Base-by-base conservation (phyloP, 2,888 invertebrate species). In the Camptogramma bilineatum region DNA sequence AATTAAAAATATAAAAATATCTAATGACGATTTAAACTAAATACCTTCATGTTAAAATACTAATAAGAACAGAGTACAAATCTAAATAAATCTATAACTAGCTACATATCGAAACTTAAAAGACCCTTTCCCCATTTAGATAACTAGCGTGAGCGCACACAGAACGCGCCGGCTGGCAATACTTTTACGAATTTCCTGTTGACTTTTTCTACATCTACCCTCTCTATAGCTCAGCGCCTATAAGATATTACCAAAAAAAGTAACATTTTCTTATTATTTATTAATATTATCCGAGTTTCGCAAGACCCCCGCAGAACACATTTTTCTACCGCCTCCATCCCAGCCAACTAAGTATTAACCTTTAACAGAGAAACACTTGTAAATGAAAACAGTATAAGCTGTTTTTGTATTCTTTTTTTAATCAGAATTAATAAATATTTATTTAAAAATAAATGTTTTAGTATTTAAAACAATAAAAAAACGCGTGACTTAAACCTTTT, bases 141-240 rank as follows among this genome's bases (percentile, higher is more conserved):
- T 17, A n/a, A 52, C 59, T 34, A 44, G 58, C 66, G 67, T 66
- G 72, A 69, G 85, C 84, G 90, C 86, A 82, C 78, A 70, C 71
- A 78, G 76, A 76, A 83, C 85, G 85, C 84, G 75, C 86, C 88
- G 86, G 83, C 77, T 90, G 88, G 89, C 87, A 89, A 86, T 89
- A 87, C 85, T 84, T 73, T 47, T 75, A 84, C 77, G 71, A 80
- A 86, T 78, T 82, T 87, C 84, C 82, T 79, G 80, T 80, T 74
- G 67, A 79, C 73, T 86, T 89, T 90, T 86, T 83, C 68, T 62
- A 68, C 75, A 77, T 75, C 81, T 85, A 83, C 84, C 86, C 84
- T 76, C 84, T 82, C 85, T 81, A 80, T 73, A 81, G 82, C 87
- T 90, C 86, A 90, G 92, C 92, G 92, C 92, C 92, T 92, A 91